phyloP scores from a whole-genome alignment of 92 coral and sea anemone genomes.

The Porites rus region DNA sequence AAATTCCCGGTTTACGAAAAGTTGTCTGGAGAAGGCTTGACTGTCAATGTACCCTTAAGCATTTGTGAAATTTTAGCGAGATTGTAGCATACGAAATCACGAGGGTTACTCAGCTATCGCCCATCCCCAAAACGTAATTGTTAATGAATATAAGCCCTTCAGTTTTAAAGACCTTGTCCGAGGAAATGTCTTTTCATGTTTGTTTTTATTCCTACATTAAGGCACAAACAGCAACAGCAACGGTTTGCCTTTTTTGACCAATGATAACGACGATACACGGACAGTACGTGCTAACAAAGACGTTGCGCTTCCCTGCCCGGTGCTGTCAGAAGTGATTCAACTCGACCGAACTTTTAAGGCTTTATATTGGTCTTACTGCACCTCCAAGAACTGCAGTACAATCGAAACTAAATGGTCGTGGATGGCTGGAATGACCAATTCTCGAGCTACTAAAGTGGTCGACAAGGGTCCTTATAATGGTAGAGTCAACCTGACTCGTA shows the following conservation, averaged over 20 bases:
- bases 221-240: not conserved
- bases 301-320: not conserved
- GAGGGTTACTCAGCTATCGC: no score
- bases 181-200: not conserved
- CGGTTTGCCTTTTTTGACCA: not conserved
- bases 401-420: not conserved
- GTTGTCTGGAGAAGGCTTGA: no score
- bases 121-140: no score
- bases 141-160: no score
- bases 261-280: not conserved
- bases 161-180: not conserved
- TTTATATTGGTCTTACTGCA: constrained; percentile 6
- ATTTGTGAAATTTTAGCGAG: no score
- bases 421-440: constrained; percentile 6
- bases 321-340: not conserved
- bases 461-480: not conserved
- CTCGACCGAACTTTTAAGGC: not conserved
- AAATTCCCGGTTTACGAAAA: no score
- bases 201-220: no score
- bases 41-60: no score
- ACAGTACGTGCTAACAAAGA: not conserved
- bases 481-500: constrained; percentile 13
- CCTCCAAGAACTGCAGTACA: not conserved
- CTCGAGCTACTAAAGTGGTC: not conserved
- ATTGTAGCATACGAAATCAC: no score